Evolutionary conservation across 2,888 invertebrate species (phyloP), one percentile per base, ranked within the genome.

Genomic region (Smittia aterrima): DNA sequence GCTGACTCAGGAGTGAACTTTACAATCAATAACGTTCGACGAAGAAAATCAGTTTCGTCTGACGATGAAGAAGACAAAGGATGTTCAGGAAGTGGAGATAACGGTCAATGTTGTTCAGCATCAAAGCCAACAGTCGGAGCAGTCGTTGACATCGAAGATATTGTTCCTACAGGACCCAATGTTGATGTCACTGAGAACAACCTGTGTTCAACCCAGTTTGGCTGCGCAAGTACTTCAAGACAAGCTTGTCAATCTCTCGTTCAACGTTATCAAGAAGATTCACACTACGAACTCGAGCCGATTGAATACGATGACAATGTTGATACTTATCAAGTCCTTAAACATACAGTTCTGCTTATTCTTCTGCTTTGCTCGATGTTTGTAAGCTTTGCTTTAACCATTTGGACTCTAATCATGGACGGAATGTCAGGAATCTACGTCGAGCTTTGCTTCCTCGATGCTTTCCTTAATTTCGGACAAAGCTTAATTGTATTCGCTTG

Each of bases 391-490:
- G 90, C 95, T 0, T 87, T 92, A 76, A 91, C 92, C 1, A 86
- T 91, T 24, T 94, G 94, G 90, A 90, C 91, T 0, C 83, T 94
- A 78, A 87, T 95, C 78, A 89, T 90, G 85, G 92, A 92, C 78
- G 89, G 92, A 79, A 89, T 92, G 81, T 91, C 92, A 24, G 97
- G 96, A 0, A 91, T 97, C 75, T 96, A 94, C 81, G 87, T 96
- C 0, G 96, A 96, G 82, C 85, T 98, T n/a, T 90, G 95, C 77
- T 97, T 96, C 81, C 83, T 97, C 24, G 96, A 97, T 81, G 91
- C 92, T 20, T 91, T 93, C 22, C 85, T 96, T 1, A 93, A 92
- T 81, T 93, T 93, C 80, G 97, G 97, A 0, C 96, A 96, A 83
- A 91, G 93, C 71, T 84, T 96, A 74, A 88, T 96, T 75, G 89